Evolutionary conservation across 2,797 vertebrate genomes (phyloP).

Genomic region (Brachyrhaphis roseni): DNA sequence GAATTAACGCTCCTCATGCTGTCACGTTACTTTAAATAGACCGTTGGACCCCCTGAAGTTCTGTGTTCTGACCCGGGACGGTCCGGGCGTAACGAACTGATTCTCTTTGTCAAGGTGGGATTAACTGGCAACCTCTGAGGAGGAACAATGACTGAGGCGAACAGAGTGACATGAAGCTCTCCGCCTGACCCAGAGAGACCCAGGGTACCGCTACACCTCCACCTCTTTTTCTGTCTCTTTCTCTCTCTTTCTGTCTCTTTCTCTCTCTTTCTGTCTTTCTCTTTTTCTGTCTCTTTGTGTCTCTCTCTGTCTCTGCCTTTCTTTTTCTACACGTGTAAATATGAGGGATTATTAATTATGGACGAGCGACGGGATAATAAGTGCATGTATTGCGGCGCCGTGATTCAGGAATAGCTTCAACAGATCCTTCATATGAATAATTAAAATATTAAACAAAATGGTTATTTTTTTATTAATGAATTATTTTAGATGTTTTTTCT

Average conservation of each 20-base stretch:
- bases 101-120: conserved; percentile 32
- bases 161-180: conserved; percentile 18
- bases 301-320: too few relatives aligned
- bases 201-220: too few relatives aligned
- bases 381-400: neutral
- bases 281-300: too few relatives aligned
- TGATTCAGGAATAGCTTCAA: conserved; percentile 5
- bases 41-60: conserved; percentile 19
- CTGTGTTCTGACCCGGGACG: conserved; percentile 18
- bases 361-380: conserved; percentile 17
- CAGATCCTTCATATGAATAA: conserved; percentile 18
- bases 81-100: conserved; percentile 42
- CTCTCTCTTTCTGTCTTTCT: too few relatives aligned
- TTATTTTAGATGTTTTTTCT: conserved; percentile 20
- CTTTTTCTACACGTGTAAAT: conserved; percentile 13
- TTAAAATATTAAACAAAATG: conserved; percentile 1
- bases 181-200: neutral
- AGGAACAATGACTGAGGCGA: conserved; percentile 30
- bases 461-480: neutral
- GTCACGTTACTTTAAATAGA: conserved; percentile 36
- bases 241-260: too few relatives aligned
- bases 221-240: too few relatives aligned
- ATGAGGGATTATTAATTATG: conserved; percentile 62
- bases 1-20: neutral
- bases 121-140: conserved; percentile 42